A percentile compares a stretch with the other conserved stretches of the same genome.
These are phyloP conservation scores for Cercopithecus mona DNA, from an alignment of 2,113 vertebrate genomes.

Conservation along the genomic window DNA sequence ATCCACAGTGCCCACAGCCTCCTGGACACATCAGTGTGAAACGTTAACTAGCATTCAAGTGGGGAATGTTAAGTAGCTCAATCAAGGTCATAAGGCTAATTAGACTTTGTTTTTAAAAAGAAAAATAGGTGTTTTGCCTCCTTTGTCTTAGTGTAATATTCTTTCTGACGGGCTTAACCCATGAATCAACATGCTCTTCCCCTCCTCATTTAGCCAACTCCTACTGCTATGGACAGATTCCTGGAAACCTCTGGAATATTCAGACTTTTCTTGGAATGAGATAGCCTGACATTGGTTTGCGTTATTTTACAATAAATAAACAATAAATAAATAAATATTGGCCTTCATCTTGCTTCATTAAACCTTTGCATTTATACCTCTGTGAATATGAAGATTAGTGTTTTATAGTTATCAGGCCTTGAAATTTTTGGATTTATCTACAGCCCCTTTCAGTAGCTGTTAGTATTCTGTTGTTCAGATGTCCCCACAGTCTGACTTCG, in stretches of 20 bases:
- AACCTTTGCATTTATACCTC: background rate
- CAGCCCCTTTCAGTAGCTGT: fast-evolving
- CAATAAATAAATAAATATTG: too few relatives aligned
- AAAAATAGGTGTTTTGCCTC: background rate
- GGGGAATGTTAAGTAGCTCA: background rate
- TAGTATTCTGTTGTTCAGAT: background rate
- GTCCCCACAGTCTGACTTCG: background rate
- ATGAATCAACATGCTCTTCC: background rate
- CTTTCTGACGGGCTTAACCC: background rate
- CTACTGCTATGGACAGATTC: fast-evolving
- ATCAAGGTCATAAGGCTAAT: background rate
- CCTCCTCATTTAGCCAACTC: fast-evolving
- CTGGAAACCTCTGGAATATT: background rate
- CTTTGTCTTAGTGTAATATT: background rate
- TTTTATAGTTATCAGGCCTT: background rate
- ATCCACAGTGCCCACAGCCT: background rate
- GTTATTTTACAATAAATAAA: background rate
- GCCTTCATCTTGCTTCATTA: background rate
- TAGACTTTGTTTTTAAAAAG: background rate
- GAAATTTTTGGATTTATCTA: background rate
- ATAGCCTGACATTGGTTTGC: background rate
- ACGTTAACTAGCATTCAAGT: background rate
- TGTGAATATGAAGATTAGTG: background rate
- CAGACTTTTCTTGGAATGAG: background rate
- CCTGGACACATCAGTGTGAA: background rate